Conservation (phyloP, 1,140 invertebrate species). For the Brachionus plicatilis region DNA sequence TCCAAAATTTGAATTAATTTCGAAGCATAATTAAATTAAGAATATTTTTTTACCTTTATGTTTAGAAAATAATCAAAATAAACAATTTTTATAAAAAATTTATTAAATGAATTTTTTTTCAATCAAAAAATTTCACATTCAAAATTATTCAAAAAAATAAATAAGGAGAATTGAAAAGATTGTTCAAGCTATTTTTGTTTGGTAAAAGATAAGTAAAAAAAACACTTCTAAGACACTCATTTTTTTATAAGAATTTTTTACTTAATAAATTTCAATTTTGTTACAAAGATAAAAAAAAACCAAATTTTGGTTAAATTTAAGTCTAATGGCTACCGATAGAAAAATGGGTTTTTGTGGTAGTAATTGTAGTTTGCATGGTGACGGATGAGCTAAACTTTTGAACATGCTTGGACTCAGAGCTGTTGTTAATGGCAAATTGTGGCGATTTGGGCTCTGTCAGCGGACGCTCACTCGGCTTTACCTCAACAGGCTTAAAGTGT, state of each 20-base stretch:
- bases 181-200: neutral
- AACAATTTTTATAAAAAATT: neutral
- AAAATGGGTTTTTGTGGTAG: neutral
- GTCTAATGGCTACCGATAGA: neutral
- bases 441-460: constrained; percentile 54
- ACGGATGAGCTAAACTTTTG: neutral
- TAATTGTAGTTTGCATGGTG: neutral
- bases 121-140: neutral
- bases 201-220: neutral
- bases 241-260: too few species aligned
- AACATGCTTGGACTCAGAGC: neutral
- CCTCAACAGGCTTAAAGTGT: constrained; percentile 50
- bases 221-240: neutral
- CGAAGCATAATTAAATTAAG: neutral
- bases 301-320: neutral
- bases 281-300: neutral
- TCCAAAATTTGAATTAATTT: neutral
- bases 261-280: too few species aligned
- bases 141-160: neutral
- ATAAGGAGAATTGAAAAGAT: neutral
- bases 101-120: neutral
- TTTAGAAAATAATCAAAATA: neutral
- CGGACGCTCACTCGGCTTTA: constrained; percentile 52
- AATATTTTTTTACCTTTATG: neutral
- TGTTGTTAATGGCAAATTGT: neutral